A percentile compares a stretch with the other conserved stretches of the same genome.
Evolutionary conservation across 2,113 vertebrate genomes (phyloP).

Genomic region (Grallaria varia): DNA sequence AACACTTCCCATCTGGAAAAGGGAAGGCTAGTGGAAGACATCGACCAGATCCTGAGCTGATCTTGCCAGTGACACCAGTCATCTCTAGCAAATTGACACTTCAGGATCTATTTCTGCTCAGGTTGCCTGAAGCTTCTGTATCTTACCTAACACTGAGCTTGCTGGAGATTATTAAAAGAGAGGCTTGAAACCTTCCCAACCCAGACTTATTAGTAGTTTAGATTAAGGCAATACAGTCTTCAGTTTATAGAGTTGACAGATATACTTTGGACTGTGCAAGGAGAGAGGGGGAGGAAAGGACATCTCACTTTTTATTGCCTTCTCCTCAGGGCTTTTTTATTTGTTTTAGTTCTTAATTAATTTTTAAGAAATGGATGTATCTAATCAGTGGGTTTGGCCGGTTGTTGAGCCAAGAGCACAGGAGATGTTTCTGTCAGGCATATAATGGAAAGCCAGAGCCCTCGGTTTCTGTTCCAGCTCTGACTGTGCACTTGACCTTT

Average conservation of each 20-base stretch:
- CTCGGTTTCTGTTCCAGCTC: not conserved
- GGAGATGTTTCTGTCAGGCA: not conserved
- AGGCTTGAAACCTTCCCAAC: not conserved
- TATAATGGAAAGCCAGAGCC: not conserved
- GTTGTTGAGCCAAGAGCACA: not conserved
- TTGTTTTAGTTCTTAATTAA: slow-evolving; percentile 26
- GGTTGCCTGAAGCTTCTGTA: not conserved
- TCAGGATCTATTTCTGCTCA: not conserved
- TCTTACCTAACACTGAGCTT: not conserved
- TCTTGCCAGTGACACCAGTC: not conserved
- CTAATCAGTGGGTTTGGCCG: slow-evolving; percentile 19
- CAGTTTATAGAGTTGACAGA: not conserved
- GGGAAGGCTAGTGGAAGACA: not conserved
- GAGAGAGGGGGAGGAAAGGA: not conserved
- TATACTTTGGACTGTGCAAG: not conserved
- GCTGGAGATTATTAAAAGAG: not conserved
- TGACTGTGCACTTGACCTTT: slow-evolving; percentile 29
- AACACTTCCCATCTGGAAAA: not conserved
- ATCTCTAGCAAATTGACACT: not conserved
- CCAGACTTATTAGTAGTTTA: not conserved
- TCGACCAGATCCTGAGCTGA: not conserved
- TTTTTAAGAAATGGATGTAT: not conserved
- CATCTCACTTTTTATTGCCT: not conserved
- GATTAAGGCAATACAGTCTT: not conserved
- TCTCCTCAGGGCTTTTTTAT: not conserved